These are phyloP conservation scores for Diploscapter pachys DNA, from an alignment of 1,140 invertebrate genomes.

Conservation along the genomic window DNA sequence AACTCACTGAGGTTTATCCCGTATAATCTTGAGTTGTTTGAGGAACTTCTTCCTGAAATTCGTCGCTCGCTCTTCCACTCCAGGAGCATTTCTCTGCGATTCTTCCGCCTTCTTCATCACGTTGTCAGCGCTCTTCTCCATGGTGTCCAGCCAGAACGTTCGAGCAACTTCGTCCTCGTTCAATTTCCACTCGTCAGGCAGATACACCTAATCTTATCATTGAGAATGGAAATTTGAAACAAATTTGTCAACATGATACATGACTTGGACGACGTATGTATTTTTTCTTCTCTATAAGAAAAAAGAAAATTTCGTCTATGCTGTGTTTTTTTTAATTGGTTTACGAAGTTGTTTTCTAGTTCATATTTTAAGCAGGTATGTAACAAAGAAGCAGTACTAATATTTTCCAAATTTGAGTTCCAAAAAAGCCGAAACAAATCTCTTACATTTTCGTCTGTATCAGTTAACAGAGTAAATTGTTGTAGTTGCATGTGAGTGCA, in stretches of 20 bases:
- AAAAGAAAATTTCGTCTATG: no score
- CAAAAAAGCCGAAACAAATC: no score
- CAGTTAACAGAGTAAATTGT: constrained; percentile 67
- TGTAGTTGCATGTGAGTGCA: constrained; percentile 34
- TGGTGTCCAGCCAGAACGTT: constrained; percentile 86
- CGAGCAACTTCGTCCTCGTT: constrained; percentile 78
- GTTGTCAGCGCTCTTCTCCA: constrained; percentile 71
- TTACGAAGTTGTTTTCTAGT: no score
- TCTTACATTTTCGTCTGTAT: constrained; percentile 1
- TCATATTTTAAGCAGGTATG: no score
- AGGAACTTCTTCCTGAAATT: constrained; percentile 81
- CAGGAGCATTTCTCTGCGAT: constrained; percentile 72
- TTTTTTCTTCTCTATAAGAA: no score
- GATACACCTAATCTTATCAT: constrained; percentile 65
- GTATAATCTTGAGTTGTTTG: constrained; percentile 67
- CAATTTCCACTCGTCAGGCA: constrained; percentile 83
- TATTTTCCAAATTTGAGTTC: no score
- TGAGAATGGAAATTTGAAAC: constrained; percentile 59
- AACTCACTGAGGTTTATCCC: constrained; percentile 76
- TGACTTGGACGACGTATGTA: no score
- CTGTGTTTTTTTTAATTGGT: no score
- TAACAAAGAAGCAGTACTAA: no score
- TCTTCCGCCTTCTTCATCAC: constrained; percentile 67
- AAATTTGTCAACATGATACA: no score
- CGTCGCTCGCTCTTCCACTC: constrained; percentile 74